These are phyloP conservation scores for Paratrypauchen microcephalus DNA, from an alignment of 2,797 vertebrate genomes.

Conservation along the genomic window DNA sequence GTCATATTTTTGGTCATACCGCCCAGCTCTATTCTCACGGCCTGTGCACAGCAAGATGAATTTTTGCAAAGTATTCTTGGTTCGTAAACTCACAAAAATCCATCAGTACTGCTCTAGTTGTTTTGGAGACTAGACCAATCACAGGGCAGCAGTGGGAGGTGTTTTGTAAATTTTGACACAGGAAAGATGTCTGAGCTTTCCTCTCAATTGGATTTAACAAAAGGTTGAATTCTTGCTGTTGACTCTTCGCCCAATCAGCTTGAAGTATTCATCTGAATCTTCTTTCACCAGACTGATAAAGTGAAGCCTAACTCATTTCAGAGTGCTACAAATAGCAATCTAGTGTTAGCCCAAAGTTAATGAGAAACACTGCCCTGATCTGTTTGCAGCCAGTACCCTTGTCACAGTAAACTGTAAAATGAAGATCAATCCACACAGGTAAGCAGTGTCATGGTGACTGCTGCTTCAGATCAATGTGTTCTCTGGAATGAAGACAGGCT, in stretches of 20 bases:
- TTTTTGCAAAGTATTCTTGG: no score
- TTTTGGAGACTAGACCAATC: no score
- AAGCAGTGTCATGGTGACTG: constrained; percentile 19
- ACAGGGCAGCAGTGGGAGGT: not conserved
- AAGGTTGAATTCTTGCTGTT: no score
- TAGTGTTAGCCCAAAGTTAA: not conserved
- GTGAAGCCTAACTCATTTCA: not conserved
- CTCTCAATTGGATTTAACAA: no score
- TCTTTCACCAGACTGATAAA: not conserved
- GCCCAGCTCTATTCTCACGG: no score
- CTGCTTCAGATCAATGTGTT: constrained; percentile 21
- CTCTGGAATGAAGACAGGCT: constrained; percentile 4
- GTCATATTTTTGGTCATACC: no score
- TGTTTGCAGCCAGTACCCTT: constrained; percentile 22
- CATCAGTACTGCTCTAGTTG: no score
- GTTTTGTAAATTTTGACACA: not conserved
- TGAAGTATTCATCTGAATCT: no score
- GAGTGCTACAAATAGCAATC: not conserved
- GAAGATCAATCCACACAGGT: constrained; percentile 11
- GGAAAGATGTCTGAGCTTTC: not conserved
- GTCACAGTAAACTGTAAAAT: constrained; percentile 47
- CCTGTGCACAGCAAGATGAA: no score
- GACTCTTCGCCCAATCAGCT: no score
- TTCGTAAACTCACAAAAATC: no score
- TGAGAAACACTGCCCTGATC: not conserved